Base-by-base conservation (phyloP, 2,888 invertebrate species). In the Caenorhabditis auriculariae region DNA sequence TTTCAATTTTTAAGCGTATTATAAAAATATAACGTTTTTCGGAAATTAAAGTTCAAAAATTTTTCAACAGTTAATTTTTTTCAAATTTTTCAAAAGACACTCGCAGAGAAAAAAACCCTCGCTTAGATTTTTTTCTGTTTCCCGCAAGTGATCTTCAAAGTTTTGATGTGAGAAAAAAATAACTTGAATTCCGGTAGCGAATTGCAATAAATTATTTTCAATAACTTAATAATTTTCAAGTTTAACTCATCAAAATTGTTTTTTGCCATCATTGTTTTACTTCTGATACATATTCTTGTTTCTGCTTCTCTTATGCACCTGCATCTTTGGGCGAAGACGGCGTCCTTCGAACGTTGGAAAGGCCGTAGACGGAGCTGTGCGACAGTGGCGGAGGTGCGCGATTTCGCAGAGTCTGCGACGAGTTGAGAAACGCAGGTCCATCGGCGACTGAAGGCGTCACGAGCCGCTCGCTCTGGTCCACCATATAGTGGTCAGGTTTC, bases 401-500 rank as follows among this genome's bases (percentile, higher is more conserved):
- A 39, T 48, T 42, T 5, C 41, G 50, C 19, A 57, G 24, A 12
- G 56, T n/a, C n/a, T n/a, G 57, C 1, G 57, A 57, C 17, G 57
- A 32, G 43, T 42, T 7, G 39, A 7, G n/a, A 7, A 5, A 39
- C 5, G 21, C 5, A 7, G 39, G 51, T 57, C 12, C 58, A 58
- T 3, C 49, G 49, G 1, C 64, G 60, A 1, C n/a, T n/a, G n/a
- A n/a, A n/a, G 63, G 45, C 12, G 47, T 41, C 39, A 56, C 21
- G 17, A 47, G 51, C n/a, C 60, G 52, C 12, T 53, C 48, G 32
- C 60, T 57, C 9, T 61, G 65, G 9, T 43, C 43, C 0, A 45
- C 46, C 9, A 45, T 37, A 26, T 62, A 59, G 63, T 80, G 77
- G 29, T 72, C 69, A 12, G 80, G 80, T 57, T 80, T 80, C 23